Base-by-base conservation (phyloP, 2,888 invertebrate genomes). In the Caenorhabditis macrosperma region DNA sequence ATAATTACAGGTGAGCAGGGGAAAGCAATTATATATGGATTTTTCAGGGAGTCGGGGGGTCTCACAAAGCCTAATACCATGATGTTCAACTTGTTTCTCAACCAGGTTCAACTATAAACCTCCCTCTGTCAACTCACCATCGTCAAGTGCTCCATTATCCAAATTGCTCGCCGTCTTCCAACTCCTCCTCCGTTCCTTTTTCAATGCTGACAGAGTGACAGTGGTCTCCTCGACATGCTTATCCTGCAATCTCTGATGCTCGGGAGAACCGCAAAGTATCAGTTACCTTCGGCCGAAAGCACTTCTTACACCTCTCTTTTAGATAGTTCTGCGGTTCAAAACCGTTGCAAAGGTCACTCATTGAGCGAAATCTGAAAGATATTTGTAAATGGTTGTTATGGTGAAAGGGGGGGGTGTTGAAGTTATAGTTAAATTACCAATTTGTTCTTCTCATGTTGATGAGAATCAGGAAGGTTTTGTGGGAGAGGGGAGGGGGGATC, bases 251-350 rank as follows among this genome's bases (percentile, higher is more conserved):
- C 44, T 44, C 17, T 44, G 44, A 44, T 17, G 44, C 44, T 44
- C 17, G 10, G 20, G 17, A 44, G 44, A 17, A 5, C n/a, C 17
- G 4, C 2, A 17, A 44, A 17, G 44, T 44, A 44, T 44, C 44
- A 44, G 10, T 50, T 55, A 83, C 82, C 81, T 85, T 86, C 26
- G 82, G 83, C 41, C 86, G 78, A 77, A 87, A 89, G 54, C 89
- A 89, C 68, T 91, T 91, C 79, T 90, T 90, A 87, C 92, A 92
- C 28, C 91, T 86, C 30, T 91, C 91, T 79, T 90, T 91, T 41
- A 89, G 78, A 76, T 91, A 91, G 57, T 91, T 90, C 78, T 92
- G 92, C 10, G 91, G 91, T 85, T 92, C 91, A 85, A 92, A 92
- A 44, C 88, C 89, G 26, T 80, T 82, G 81, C 90, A 90, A 52